phyloP scores from a whole-genome alignment of 2,888 invertebrate genomes.

The Mesorhabditis sp. region DNA sequence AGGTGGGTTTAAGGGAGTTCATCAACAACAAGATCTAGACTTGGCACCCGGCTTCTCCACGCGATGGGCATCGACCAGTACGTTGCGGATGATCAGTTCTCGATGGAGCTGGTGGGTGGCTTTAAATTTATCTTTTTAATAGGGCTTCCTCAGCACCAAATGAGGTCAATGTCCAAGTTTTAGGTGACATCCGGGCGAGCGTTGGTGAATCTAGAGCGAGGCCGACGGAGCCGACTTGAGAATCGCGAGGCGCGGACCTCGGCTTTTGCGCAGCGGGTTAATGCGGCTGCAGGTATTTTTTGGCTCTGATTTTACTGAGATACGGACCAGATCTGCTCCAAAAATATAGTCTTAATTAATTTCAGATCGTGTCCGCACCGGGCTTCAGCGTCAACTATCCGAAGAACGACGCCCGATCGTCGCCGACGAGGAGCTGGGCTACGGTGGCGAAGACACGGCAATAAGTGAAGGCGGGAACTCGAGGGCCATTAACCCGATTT shows the following conservation, averaged over 20 bases:
- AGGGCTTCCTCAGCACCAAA: too few species aligned
- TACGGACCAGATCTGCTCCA: background rate
- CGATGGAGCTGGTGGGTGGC: slow-evolving; percentile 59
- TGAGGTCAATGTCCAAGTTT: background rate
- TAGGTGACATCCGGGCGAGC: slow-evolving; percentile 1
- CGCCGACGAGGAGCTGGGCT: background rate
- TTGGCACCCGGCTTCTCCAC: slow-evolving; percentile 84
- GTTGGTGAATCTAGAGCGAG: background rate
- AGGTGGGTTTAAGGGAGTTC: slow-evolving; percentile 20
- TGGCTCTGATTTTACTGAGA: background rate
- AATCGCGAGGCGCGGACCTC: background rate
- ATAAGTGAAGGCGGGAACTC: too few species aligned
- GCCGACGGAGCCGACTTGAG: background rate
- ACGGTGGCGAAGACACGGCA: background rate
- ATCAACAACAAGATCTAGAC: slow-evolving; percentile 67
- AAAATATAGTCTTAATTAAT: background rate
- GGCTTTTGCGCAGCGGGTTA: slow-evolving; percentile 1
- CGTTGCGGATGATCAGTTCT: slow-evolving; percentile 77
- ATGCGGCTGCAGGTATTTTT: background rate
- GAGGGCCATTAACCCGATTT: too few species aligned
- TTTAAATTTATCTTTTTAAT: background rate
- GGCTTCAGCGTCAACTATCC: background rate
- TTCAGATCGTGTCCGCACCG: background rate
- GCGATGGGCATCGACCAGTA: slow-evolving; percentile 94
- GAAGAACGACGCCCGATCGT: slow-evolving; percentile 5